Conservation (phyloP, 2,888 invertebrate genomes). For the Epinotia brunnichana region DNA sequence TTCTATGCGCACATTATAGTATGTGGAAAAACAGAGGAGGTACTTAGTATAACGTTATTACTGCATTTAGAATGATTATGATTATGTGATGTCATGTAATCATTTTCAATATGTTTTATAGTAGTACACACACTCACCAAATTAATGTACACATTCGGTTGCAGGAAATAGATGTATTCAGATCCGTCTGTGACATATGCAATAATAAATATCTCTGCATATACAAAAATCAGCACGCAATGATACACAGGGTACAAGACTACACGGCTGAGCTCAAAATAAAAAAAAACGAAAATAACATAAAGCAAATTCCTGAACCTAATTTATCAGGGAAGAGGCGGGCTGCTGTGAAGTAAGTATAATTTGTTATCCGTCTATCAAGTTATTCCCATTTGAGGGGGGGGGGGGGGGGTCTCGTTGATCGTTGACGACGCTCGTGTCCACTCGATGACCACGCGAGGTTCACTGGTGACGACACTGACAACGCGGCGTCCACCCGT, state of each 20-base stretch:
- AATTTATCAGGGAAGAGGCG: slow-evolving; percentile 55
- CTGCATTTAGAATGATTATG: neutral
- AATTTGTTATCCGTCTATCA: neutral
- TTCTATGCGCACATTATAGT: slow-evolving; percentile 85
- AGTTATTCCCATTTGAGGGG: too few species aligned
- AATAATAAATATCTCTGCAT: slow-evolving; percentile 76
- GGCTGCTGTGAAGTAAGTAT: slow-evolving; percentile 69
- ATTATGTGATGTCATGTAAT: too few species aligned
- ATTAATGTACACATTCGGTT: slow-evolving; percentile 45
- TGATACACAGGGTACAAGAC: slow-evolving; percentile 70
- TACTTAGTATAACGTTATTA: slow-evolving; percentile 51
- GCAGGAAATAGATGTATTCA: slow-evolving; percentile 76
- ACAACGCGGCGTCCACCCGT: too few species aligned
- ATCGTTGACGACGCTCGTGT: too few species aligned
- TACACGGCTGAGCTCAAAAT: slow-evolving; percentile 52
- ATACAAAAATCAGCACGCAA: slow-evolving; percentile 84
- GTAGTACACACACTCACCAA: neutral
- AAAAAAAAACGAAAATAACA: slow-evolving; percentile 49
- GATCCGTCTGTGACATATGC: slow-evolving; percentile 82
- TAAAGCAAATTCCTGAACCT: slow-evolving; percentile 44
- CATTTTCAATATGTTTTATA: too few species aligned
- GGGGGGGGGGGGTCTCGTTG: too few species aligned
- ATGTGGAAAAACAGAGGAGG: slow-evolving; percentile 84
- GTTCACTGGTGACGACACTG: too few species aligned
- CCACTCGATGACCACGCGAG: too few species aligned